phyloP scores from a whole-genome alignment of 1,140 invertebrate species.

The Aphelenchoides avenae region DNA sequence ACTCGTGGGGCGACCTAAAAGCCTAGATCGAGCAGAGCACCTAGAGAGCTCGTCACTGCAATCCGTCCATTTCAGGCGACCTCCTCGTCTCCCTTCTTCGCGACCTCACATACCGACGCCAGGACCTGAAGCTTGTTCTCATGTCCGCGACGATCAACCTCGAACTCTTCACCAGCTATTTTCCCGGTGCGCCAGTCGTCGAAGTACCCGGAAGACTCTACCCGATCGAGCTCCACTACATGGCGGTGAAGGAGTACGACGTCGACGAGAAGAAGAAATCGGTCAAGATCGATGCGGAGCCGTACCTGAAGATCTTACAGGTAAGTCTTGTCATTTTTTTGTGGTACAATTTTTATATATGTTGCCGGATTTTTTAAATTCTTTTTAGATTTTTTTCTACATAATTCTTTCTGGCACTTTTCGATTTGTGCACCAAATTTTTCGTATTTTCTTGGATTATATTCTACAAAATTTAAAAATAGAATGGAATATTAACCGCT shows the following conservation, averaged over 20 bases:
- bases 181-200: constrained; percentile 75
- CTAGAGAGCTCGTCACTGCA: no score
- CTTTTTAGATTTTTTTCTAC: constrained; percentile 11
- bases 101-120: constrained; percentile 71
- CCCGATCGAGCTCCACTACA: constrained; percentile 66
- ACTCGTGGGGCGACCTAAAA: no score
- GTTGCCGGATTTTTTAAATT: not conserved
- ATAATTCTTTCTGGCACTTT: no score
- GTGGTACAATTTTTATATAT: not conserved
- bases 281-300: constrained; percentile 76
- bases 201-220: constrained; percentile 86
- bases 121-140: constrained; percentile 82
- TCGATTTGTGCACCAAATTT: no score
- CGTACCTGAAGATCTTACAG: constrained; percentile 84
- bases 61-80: constrained; percentile 74
- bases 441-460: no score
- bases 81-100: constrained; percentile 87
- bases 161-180: constrained; percentile 82
- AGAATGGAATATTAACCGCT: not conserved
- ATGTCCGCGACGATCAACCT: constrained; percentile 99
- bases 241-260: constrained; percentile 31
- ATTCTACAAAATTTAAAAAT: no score
- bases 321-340: constrained; percentile 23
- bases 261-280: constrained; percentile 64
- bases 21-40: no score